Percentiles rank a stretch among this genome's conserved stretches.
phyloP scores from a whole-genome alignment of 92 coral and sea anemone species.

The Actinostola sp. region DNA sequence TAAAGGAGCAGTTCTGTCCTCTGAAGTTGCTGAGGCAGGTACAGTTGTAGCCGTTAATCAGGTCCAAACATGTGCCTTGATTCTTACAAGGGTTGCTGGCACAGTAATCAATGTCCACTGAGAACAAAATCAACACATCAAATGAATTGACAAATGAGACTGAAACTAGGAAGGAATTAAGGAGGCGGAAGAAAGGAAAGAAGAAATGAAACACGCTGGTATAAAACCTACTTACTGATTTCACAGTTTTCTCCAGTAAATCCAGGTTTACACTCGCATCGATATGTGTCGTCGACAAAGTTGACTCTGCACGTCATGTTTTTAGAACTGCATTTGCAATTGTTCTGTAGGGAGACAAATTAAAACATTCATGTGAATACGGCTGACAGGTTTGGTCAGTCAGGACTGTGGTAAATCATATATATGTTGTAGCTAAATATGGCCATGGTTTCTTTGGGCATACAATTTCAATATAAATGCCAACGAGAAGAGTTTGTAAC shows the following conservation, averaged over 20 bases:
- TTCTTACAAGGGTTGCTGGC: not conserved
- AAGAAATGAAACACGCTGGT: not conserved
- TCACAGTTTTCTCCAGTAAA: constrained; percentile 7
- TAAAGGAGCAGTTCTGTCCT: not conserved
- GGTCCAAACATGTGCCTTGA: not conserved
- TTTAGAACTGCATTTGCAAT: constrained; percentile 3
- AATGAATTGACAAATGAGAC: no score
- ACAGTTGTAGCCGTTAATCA: not conserved
- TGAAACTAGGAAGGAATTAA: no score
- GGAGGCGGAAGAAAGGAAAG: no score
- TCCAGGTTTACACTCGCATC: constrained; percentile 13
- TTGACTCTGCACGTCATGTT: not conserved
- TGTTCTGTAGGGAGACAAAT: not conserved
- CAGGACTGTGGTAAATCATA: no score
- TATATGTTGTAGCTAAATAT: no score
- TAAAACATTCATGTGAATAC: not conserved
- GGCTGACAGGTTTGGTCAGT: no score
- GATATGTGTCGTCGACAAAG: constrained; percentile 4
- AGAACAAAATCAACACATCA: no score
- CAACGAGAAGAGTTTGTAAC: no score
- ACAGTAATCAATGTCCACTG: constrained; percentile 1
- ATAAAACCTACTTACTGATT: not conserved
- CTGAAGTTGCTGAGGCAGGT: not conserved
- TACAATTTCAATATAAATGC: no score
- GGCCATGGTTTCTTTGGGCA: no score